Conservation (phyloP, 2,113 vertebrate genomes). For the Lamprotornis superbus region DNA sequence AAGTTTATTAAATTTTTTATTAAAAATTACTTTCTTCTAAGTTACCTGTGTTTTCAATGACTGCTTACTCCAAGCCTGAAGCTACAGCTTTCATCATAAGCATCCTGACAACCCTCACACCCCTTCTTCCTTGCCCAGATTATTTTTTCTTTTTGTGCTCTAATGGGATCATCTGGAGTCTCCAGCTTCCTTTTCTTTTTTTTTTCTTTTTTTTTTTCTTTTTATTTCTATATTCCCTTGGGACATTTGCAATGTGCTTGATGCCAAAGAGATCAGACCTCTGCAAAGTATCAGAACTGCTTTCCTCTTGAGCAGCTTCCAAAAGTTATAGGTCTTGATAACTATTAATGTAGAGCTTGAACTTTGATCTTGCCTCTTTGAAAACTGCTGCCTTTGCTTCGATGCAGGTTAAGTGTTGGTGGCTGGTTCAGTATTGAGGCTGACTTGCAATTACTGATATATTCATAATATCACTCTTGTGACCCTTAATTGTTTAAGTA, state of each 20-base stretch:
- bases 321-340: background rate
- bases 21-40: background rate
- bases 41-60: background rate
- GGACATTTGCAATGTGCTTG: background rate
- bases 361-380: background rate
- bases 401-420: background rate
- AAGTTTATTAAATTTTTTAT: background rate
- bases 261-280: background rate
- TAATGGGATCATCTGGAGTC: background rate
- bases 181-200: background rate
- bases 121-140: background rate
- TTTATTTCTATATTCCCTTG: background rate
- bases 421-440: background rate
- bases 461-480: background rate
- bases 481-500: constrained; percentile 5
- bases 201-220: background rate
- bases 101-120: background rate
- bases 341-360: background rate
- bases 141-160: background rate
- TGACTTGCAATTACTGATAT: background rate
- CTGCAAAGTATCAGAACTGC: background rate
- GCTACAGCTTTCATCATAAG: background rate
- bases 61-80: background rate
- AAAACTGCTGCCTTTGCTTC: background rate
- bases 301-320: background rate